Conservation (phyloP, 2,113 vertebrate genomes). For the Engraulis encrasicolus region DNA sequence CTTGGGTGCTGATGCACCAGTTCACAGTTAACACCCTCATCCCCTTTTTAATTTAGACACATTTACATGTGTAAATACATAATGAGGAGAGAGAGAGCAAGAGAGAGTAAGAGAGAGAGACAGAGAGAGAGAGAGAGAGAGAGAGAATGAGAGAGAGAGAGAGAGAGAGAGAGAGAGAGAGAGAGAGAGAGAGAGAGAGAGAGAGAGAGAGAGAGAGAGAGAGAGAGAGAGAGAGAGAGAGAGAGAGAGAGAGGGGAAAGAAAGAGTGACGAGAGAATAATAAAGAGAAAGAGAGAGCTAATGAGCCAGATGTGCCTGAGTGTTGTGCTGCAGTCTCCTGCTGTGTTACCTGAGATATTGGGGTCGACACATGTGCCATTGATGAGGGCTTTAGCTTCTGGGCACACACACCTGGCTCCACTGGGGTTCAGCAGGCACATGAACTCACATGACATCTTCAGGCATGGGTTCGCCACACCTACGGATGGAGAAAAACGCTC, state of each 20-base stretch:
- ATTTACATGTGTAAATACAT: neutral
- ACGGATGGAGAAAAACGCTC: constrained; percentile 45
- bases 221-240: too few species aligned
- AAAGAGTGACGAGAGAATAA: neutral
- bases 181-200: neutral
- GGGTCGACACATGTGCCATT: constrained; percentile 89
- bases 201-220: too few species aligned
- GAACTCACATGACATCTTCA: constrained; percentile 88
- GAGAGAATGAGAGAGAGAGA: neutral
- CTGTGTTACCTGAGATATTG: constrained; percentile 79
- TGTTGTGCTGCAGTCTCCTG: neutral
- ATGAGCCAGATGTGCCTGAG: neutral
- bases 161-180: neutral
- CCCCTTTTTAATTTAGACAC: neutral
- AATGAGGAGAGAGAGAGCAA: neutral
- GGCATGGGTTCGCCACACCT: constrained; percentile 89
- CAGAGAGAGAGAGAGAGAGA: too few species aligned
- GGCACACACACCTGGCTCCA: constrained; percentile 90
- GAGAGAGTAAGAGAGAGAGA: too few species aligned
- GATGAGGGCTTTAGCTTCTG: constrained; percentile 90
- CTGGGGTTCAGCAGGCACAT: constrained; percentile 94
- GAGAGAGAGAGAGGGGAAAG: neutral
- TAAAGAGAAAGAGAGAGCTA: neutral
- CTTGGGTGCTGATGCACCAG: neutral
- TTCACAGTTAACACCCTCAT: neutral